Evolutionary conservation across 1,140 invertebrate species (phyloP).

Genomic region (Papilio dardanus): DNA sequence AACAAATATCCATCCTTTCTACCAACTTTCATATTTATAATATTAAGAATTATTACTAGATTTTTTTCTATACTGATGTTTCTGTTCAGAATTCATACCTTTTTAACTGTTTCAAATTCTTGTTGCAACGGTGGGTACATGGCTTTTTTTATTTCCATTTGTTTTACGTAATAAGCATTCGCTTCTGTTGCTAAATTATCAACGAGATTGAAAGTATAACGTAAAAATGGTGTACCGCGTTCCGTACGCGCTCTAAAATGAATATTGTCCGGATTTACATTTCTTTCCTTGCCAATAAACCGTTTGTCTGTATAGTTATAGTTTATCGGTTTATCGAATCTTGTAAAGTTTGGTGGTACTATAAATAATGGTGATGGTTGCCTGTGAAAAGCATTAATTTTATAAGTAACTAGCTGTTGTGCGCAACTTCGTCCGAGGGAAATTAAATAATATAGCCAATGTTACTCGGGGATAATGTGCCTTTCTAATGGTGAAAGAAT

Average conservation of each 20-base stretch:
- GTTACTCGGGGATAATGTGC: no score
- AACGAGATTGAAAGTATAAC: conserved; percentile 81
- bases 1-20: no score
- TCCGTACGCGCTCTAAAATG: conserved; percentile 71
- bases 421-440: no score
- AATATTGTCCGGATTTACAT: conserved; percentile 60
- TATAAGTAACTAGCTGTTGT: no score
- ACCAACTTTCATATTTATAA: no score
- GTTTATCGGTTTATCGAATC: conserved; percentile 87
- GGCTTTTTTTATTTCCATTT: conserved; percentile 65
- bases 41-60: background rate
- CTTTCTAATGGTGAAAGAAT: no score
- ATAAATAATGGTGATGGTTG: conserved; percentile 86
- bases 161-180: conserved; percentile 65
- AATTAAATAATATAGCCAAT: no score
- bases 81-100: conserved; percentile 58
- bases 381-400: conserved; percentile 58
- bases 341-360: conserved; percentile 89
- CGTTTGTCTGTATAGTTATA: conserved; percentile 81
- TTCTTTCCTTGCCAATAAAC: conserved; percentile 44
- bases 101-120: conserved; percentile 76
- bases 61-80: no score
- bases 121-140: conserved; percentile 78
- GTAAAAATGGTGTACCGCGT: conserved; percentile 82
- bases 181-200: conserved; percentile 83